These are phyloP conservation scores for Dryadula phaetusa DNA, from an alignment of 2,888 invertebrate genomes.

Conservation along the genomic window DNA sequence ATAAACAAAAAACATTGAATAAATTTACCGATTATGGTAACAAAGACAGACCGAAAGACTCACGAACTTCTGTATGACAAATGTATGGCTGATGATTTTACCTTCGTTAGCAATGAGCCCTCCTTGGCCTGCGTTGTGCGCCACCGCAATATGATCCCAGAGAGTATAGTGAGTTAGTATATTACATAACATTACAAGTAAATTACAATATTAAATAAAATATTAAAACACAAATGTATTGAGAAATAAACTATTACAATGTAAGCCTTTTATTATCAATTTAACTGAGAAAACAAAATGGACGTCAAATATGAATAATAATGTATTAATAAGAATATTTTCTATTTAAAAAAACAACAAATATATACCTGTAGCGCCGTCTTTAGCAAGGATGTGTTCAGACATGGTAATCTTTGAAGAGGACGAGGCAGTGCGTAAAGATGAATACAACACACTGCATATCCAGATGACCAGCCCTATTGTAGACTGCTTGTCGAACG, in stretches of 20 bases:
- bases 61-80: constrained; percentile 7
- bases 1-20: not conserved
- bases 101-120: constrained; percentile 82
- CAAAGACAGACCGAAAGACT: not conserved
- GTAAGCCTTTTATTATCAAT: not conserved
- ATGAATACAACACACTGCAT: constrained; percentile 97
- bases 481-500: constrained; percentile 95
- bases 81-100: constrained; percentile 53
- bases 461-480: constrained; percentile 97
- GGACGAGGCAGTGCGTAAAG: constrained; percentile 96
- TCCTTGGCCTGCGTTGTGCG: constrained; percentile 64
- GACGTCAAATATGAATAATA: not conserved
- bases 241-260: not conserved
- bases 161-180: constrained; percentile 70
- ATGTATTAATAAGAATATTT: not conserved
- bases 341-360: not conserved
- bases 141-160: constrained; percentile 63
- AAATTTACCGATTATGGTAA: not conserved
- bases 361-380: constrained; percentile 86
- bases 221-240: not conserved
- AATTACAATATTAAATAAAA: constrained; percentile 9
- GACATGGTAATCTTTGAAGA: constrained; percentile 96
- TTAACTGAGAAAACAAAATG: not conserved
- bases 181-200: constrained; percentile 29
- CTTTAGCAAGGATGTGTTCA: constrained; percentile 90